These are phyloP conservation scores for Blomia tropicalis DNA, from an alignment of 2,888 invertebrate genomes.

Conservation along the genomic window DNA sequence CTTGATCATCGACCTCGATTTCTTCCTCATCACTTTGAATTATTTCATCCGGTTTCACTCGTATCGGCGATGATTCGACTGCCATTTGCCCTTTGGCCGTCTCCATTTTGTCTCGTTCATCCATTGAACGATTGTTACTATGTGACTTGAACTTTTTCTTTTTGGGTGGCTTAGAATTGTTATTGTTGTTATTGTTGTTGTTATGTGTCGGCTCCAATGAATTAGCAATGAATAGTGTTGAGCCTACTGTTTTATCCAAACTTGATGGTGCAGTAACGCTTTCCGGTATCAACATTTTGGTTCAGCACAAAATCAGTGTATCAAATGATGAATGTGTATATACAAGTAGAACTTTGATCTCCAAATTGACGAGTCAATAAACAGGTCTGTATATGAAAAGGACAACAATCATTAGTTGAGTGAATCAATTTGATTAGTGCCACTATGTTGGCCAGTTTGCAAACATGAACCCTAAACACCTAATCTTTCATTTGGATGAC, in stretches of 20 bases:
- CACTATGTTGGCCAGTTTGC: no score
- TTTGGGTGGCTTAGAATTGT: not conserved
- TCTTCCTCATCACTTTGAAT: not conserved
- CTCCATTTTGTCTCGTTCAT: not conserved
- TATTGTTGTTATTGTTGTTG: not conserved
- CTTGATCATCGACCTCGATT: not conserved
- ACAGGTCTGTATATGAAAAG: no score
- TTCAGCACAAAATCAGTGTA: no score
- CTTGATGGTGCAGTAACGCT: not conserved
- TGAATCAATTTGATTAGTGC: no score
- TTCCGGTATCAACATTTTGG: constrained; percentile 7
- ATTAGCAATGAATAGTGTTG: not conserved
- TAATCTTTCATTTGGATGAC: no score
- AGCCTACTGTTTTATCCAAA: not conserved
- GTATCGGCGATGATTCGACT: not conserved
- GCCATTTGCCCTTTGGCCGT: not conserved
- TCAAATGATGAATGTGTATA: no score
- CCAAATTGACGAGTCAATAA: no score
- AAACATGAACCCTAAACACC: no score
- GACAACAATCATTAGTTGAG: no score
- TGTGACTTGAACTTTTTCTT: not conserved
- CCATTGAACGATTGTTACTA: not conserved
- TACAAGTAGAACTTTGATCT: no score
- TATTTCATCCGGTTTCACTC: not conserved
- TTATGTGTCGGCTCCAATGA: not conserved